Conservation (phyloP, 2,888 invertebrate genomes). For the Ametastegia equiseti region DNA sequence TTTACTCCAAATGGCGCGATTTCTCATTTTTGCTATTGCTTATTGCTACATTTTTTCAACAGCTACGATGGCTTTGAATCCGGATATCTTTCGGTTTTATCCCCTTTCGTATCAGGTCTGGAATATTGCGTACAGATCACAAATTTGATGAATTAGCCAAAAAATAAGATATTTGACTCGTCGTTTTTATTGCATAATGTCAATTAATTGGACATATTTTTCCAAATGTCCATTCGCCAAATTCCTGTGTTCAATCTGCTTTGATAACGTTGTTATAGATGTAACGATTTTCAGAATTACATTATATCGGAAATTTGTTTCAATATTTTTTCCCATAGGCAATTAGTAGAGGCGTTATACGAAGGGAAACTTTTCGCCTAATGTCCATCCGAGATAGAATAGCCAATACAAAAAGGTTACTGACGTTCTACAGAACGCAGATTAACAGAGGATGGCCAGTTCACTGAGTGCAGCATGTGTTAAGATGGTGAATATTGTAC, state of each 20-base stretch:
- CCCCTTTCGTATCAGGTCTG: slow-evolving; percentile 53
- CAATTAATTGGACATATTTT: not conserved
- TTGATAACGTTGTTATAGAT: not conserved
- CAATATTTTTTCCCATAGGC: not conserved
- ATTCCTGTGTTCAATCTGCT: not conserved
- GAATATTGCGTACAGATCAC: not conserved
- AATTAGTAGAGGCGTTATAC: not conserved
- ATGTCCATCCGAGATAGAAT: not conserved
- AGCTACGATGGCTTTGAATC: slow-evolving; percentile 43
- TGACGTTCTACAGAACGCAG: not conserved
- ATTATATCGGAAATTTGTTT: not conserved
- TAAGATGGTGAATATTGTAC: not conserved
- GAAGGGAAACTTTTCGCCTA: not conserved
- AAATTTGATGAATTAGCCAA: too few relatives aligned
- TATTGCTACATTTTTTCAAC: slow-evolving; percentile 32
- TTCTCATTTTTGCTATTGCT: slow-evolving; percentile 26
- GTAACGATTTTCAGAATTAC: not conserved
- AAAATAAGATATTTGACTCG: too few relatives aligned
- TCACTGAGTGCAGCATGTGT: not conserved
- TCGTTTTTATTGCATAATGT: too few relatives aligned
- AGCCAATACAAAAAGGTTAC: not conserved
- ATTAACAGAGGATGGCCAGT: not conserved
- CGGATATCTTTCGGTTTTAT: slow-evolving; percentile 56
- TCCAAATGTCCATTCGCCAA: not conserved
- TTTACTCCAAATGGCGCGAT: slow-evolving; percentile 21